phyloP scores from a whole-genome alignment of 64 coral and sea anemone species.

The Actinia equina region DNA sequence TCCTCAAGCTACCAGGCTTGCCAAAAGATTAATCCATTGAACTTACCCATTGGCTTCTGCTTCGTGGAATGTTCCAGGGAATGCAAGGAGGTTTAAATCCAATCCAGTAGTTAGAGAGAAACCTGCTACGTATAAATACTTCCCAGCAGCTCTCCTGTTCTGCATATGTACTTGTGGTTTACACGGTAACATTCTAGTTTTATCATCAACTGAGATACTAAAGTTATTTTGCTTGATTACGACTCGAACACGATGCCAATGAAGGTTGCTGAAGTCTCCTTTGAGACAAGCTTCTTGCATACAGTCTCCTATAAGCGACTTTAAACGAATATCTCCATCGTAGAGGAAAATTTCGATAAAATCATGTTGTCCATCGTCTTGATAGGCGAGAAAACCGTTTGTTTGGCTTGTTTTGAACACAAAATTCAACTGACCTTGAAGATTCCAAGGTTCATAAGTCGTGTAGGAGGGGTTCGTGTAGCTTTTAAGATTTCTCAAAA shows the following conservation, averaged over 20 bases:
- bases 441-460: slow-evolving; percentile 16
- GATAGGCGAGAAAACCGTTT: slow-evolving; percentile 62
- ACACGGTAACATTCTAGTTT: not conserved
- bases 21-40: not conserved
- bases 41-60: not conserved
- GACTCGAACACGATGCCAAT: slow-evolving; percentile 49
- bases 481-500: slow-evolving; percentile 1
- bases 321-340: slow-evolving; percentile 56
- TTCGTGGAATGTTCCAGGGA: slow-evolving; percentile 18
- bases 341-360: slow-evolving; percentile 62
- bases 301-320: slow-evolving; percentile 48
- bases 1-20: too few species aligned
- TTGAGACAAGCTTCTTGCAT: slow-evolving; percentile 31
- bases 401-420: slow-evolving; percentile 57
- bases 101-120: not conserved
- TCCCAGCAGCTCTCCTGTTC: not conserved
- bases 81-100: slow-evolving; percentile 2
- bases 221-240: not conserved
- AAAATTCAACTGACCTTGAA: slow-evolving; percentile 43
- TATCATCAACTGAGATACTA: slow-evolving; percentile 5
- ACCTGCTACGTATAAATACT: slow-evolving; percentile 6
- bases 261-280: slow-evolving; percentile 38
- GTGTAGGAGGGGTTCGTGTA: not conserved
- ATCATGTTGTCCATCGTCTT: slow-evolving; percentile 69
- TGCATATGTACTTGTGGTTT: not conserved